Evolutionary conservation across 2,888 invertebrate genomes (phyloP), one percentile per base, ranked within the genome.

Genomic region (Chaetogeoica ovagalla): DNA sequence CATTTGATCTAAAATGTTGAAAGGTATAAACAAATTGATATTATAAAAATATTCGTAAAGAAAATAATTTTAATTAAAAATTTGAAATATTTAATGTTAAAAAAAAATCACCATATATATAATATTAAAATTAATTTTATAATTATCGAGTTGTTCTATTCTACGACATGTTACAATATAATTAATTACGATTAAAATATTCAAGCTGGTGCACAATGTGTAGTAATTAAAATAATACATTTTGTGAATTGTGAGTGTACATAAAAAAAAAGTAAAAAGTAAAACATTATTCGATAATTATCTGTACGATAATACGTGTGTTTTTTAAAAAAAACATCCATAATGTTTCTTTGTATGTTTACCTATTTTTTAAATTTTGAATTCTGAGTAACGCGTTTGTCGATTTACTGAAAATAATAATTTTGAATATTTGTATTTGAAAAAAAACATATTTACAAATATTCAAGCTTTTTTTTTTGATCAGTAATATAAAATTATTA

Each of bases 401-500:
- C 65, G 52, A 65, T 79, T 79, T 79, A 63, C 79, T 79, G 79
- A 71, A 79, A 79, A 79, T 71, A 79, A 77, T 70, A 69, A 55
- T 52, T 69, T 52, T 23, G 23, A 52, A 43, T 23, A 21, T 13
- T 19, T 39, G 6, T 70, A 55, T 17, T 52, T 62, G 68, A 68
- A 77, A 65, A 57, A 65, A 57, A 48, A 48, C 1, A 43, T 13
- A 48, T 21, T n/a, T 6, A 23, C 1, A 19, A 59, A 15, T 17
- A 21, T 70, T 55, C 6, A 19, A 62, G 23, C 11, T 48, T 43
- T n/a, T n/a, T n/a, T n/a, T n/a, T n/a, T 75, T 21, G 11, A 8
- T 0, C n/a, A 55, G 7, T 74, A 11, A 23, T 21, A 23, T 19
- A 65, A 21, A 65, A 57, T 13, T 19, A 13, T 48, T 48, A 48